Percentiles rank a stretch among this genome's conserved stretches.
phyloP scores from a whole-genome alignment of 2,797 vertebrate species.

The Sebastes elongatus region DNA sequence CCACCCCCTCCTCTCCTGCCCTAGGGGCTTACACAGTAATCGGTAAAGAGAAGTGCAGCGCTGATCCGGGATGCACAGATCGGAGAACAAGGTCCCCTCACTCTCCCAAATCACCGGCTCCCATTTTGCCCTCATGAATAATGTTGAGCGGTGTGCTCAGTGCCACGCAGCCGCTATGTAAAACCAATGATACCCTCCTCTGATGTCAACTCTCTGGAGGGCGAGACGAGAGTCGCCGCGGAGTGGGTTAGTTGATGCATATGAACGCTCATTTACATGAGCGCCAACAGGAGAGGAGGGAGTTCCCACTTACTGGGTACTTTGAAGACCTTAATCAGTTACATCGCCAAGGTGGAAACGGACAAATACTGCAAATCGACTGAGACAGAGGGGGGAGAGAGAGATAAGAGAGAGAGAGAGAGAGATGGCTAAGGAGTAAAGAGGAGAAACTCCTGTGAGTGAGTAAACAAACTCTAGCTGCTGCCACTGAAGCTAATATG shows the following conservation, averaged over 20 bases:
- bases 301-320: conserved; percentile 33
- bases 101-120: conserved; percentile 64
- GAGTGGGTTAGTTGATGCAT: conserved; percentile 71
- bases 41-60: conserved; percentile 51
- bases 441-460: not conserved
- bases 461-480: conserved; percentile 29
- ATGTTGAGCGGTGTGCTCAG: conserved; percentile 76
- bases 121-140: conserved; percentile 88
- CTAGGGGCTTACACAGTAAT: conserved; percentile 69
- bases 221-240: conserved; percentile 48
- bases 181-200: conserved; percentile 78
- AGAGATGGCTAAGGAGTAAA: not conserved
- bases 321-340: conserved; percentile 74
- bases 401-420: conserved; percentile 6
- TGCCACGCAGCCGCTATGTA: conserved; percentile 71
- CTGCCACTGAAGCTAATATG: conserved; percentile 35
- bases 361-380: conserved; percentile 60
- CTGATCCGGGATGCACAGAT: conserved; percentile 49
- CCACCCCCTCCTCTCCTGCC: conserved; percentile 48
- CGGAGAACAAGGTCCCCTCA: conserved; percentile 52
- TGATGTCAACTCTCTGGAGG: conserved; percentile 77
- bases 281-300: conserved; percentile 40
- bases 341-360: conserved; percentile 58
- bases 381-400: conserved; percentile 5
- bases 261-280: conserved; percentile 74